Evolutionary conservation across 1,140 invertebrate species (phyloP).

Genomic region (Triops longicaudatus): DNA sequence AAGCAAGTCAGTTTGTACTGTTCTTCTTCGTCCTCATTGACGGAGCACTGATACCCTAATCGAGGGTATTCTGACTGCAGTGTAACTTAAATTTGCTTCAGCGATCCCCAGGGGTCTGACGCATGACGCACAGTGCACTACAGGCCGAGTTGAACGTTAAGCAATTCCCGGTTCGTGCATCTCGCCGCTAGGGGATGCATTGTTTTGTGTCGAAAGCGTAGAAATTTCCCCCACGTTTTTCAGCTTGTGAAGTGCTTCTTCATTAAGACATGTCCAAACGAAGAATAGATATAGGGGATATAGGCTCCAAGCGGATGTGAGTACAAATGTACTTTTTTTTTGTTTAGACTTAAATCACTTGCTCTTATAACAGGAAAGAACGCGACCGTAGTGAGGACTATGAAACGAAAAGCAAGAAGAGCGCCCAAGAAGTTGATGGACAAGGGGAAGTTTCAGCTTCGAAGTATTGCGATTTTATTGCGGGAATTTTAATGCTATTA

Average conservation of each 20-base stretch:
- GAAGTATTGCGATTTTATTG: slow-evolving; percentile 3
- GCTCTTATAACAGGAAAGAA: neutral
- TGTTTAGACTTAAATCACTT: neutral
- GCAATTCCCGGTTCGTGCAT: neutral
- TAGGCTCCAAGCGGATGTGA: slow-evolving; percentile 24
- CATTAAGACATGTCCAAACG: slow-evolving; percentile 59
- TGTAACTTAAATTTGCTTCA: too few species aligned
- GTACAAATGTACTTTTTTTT: neutral
- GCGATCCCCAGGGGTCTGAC: too few species aligned
- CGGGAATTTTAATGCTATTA: slow-evolving; percentile 13
- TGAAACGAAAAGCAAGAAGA: slow-evolving; percentile 18
- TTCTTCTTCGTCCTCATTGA: too few species aligned
- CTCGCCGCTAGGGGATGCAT: neutral
- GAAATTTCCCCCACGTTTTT: neutral
- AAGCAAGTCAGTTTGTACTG: too few species aligned
- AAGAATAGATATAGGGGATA: slow-evolving; percentile 68
- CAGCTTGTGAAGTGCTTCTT: slow-evolving; percentile 7
- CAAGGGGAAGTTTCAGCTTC: neutral
- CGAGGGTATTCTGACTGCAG: too few species aligned
- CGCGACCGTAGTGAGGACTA: neutral
- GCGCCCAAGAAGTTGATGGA: slow-evolving; percentile 18
- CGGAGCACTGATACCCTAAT: too few species aligned
- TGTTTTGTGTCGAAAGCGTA: neutral
- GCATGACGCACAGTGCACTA: too few species aligned
- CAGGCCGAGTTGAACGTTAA: too few species aligned